Base-by-base conservation (phyloP, 2,113 vertebrate species). In the Eudyptes chrysolophus region DNA sequence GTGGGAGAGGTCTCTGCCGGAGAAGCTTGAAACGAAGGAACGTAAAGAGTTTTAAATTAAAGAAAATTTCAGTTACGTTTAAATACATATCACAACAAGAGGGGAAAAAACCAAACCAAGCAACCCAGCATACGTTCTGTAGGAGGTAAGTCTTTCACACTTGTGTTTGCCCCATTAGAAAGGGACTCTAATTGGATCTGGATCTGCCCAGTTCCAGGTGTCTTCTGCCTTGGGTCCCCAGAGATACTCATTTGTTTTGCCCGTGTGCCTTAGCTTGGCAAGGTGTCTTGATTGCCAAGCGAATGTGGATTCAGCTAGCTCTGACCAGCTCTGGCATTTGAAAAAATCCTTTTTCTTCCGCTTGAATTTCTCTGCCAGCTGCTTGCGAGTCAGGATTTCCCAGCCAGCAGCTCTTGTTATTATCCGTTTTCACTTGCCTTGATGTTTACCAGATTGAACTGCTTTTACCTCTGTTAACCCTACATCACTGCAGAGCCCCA, bases 331-430 rank as follows among this genome's bases (percentile, higher is more conserved):
- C 89, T 83, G 92, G 89, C 89, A 92, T 89, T 71, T 92, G 81
- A 96, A 96, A 97, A 97, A 94, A 94, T 78, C 36, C 64, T 83
- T 95, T 92, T 94, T 93, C 93, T 96, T 95, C 94, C 27, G 75
- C 89, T 89, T 93, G 66, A 94, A 76, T 84, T 94, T 97, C 58
- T 82, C 61, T 95, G 96, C 94, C 96, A 97, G 94, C 93, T 95
- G 95, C 80, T 83, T 93, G 82, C 15, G 1, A 93, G 77, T 92
- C 89, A 96, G 91, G 80, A 90, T 95, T 98, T 97, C 95, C 88
- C 84, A 84, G 88, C 77, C 87, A 95, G 66, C 83, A 90, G 89
- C 80, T 95, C 94, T 65, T 83, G 69, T 89, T 82, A 83, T 96
- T 96, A 96, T 96, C 89, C 94, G 74, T 92, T 92, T 92, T 95